Evolutionary conservation across 2,888 invertebrate species (phyloP).

Genomic region (Cephus pulcher): DNA sequence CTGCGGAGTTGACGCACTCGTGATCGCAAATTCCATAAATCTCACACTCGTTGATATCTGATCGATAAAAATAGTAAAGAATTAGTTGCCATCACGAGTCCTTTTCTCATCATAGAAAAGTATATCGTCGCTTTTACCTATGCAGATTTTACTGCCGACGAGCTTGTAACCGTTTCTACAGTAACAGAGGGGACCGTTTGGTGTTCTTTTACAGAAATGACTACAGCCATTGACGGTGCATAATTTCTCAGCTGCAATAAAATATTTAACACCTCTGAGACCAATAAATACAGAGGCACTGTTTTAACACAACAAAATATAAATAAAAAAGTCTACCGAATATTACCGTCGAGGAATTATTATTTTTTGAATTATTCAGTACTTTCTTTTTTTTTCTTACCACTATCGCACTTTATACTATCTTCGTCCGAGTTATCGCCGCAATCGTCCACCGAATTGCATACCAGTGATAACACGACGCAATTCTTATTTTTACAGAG

Average conservation of each 20-base stretch:
- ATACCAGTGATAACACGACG: constrained; percentile 68
- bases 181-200: constrained; percentile 70
- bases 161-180: constrained; percentile 68
- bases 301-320: neutral
- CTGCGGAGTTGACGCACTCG: constrained; percentile 72
- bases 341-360: neutral
- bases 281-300: neutral
- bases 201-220: constrained; percentile 65
- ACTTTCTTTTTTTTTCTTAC: constrained; percentile 25
- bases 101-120: neutral
- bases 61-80: constrained; percentile 19
- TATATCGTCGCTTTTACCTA: constrained; percentile 28
- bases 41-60: constrained; percentile 76
- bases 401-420: constrained; percentile 55
- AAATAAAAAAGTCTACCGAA: neutral
- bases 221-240: constrained; percentile 60
- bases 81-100: neutral
- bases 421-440: constrained; percentile 75
- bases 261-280: neutral
- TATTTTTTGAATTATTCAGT: neutral
- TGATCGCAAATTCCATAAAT: constrained; percentile 78
- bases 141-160: constrained; percentile 35
- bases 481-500: constrained; percentile 71
- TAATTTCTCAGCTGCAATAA: constrained; percentile 26
- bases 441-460: constrained; percentile 71